Percentiles rank a stretch among this genome's conserved stretches.
These are phyloP conservation scores for Hydrozoanthus tunicans DNA, from an alignment of 64 coral and sea anemone genomes.

Conservation along the genomic window DNA sequence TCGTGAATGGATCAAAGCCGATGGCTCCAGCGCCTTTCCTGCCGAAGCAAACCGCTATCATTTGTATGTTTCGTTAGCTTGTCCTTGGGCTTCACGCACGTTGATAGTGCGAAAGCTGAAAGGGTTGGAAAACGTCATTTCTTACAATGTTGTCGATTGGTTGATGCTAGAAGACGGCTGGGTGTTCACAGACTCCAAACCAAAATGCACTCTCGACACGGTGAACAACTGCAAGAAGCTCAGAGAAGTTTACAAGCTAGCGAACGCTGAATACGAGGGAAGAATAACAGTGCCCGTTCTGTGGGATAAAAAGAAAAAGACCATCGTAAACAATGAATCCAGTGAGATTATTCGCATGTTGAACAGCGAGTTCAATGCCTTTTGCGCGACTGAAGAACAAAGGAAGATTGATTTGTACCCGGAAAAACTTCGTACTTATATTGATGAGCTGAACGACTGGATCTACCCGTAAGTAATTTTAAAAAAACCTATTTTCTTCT, in stretches of 20 bases:
- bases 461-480: conserved; percentile 82
- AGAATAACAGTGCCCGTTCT: conserved; percentile 80
- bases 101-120: conserved; percentile 77
- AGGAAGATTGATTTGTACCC: conserved; percentile 92
- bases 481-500: not conserved
- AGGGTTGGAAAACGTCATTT: conserved; percentile 83
- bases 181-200: conserved; percentile 77
- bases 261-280: conserved; percentile 63
- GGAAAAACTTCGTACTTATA: conserved; percentile 58
- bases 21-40: conserved; percentile 78
- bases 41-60: conserved; percentile 86
- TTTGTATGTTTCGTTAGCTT: conserved; percentile 81
- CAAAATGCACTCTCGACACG: conserved; percentile 72
- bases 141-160: conserved; percentile 85
- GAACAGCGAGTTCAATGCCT: conserved; percentile 82
- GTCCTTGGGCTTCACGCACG: conserved; percentile 85
- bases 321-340: conserved; percentile 90
- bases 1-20: conserved; percentile 69
- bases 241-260: conserved; percentile 73
- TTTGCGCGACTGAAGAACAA: conserved; percentile 82
- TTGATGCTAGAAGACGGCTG: conserved; percentile 65
- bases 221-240: conserved; percentile 80
- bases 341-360: conserved; percentile 95
- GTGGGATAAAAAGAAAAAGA: conserved; percentile 83
- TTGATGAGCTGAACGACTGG: conserved; percentile 88